Evolutionary conservation across 2,113 vertebrate species (phyloP), one percentile per base, ranked within the genome.

Genomic region (Gambusia affinis): DNA sequence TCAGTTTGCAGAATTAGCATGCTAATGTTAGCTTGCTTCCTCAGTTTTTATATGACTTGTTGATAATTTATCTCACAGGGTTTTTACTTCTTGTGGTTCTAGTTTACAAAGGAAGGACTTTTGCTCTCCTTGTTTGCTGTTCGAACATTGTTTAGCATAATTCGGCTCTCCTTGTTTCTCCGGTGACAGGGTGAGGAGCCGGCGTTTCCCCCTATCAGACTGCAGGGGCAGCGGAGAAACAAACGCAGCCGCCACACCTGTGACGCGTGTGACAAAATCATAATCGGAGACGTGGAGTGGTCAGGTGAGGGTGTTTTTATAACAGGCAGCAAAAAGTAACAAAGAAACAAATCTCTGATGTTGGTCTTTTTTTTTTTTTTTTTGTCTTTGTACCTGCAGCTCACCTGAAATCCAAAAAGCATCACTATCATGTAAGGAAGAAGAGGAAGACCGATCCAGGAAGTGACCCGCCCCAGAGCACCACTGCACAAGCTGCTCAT

Each of bases 241-340:
- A 97, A 96, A 80, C 90, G 96, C 51, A 96, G 94, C 70, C 89
- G 73, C 1, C 95, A 90, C 8, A 60, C 88, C 11, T 99, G 98
- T 42, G 95, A 97, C 29, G 79, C 95, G 37, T 99, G 98, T 4
- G 85, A 93, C 83, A 95, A 95, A 51, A 80, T 98, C 72, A 97
- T 99, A 92, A 95, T 99, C 0, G 97, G 98, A 8, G 97, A 99
- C 89, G 91, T 95, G 65, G 96, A 99, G 88, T 99, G 98, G 97
- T 92, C 94, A 92, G 98, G 98, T 99, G 80, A 93, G 92, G 17
- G 44, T 1, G 47, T 2, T 44, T 14, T 44, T 15, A 12, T 44
- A 47, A 47, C 17, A 47, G 42, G 42, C 3, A 14, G 42, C 14
- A 44, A 44, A 5, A 47, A 47, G 4, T 47, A 47, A 47, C 0